Evolutionary conservation across 2,797 vertebrate genomes (phyloP).

Genomic region (Myotis planiceps): DNA sequence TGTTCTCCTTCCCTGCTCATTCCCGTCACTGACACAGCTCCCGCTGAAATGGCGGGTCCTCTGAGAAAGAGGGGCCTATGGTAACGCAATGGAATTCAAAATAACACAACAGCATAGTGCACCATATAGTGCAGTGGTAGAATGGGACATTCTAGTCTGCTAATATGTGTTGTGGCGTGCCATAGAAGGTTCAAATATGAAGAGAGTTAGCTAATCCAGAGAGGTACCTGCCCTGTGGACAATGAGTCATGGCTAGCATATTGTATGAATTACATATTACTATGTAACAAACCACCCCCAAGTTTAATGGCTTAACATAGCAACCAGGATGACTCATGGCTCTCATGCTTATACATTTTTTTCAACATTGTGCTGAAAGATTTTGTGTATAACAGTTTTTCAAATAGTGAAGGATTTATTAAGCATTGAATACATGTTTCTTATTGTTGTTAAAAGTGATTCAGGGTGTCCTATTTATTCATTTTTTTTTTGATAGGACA

Average conservation of each 20-base stretch:
- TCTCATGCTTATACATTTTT: not conserved
- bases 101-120: not conserved
- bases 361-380: not conserved
- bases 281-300: not conserved
- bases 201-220: not conserved
- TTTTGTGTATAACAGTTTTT: not conserved
- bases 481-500: not conserved
- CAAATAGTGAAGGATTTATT: slow-evolving; percentile 20
- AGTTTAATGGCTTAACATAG: slow-evolving; percentile 7
- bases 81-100: not conserved
- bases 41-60: not conserved
- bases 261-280: not conserved
- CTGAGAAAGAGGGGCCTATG: not conserved
- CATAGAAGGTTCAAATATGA: not conserved
- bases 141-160: not conserved
- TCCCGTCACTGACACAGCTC: not conserved
- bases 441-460: slow-evolving; percentile 32
- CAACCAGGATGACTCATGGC: not conserved
- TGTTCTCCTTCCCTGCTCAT: not conserved
- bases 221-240: not conserved
- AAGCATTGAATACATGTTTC: not conserved
- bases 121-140: not conserved
- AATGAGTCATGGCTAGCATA: not conserved
- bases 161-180: not conserved
- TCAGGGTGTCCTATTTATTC: not conserved